Conservation (phyloP, 2,113 vertebrate genomes). For the Ancistrus triradiatus region DNA sequence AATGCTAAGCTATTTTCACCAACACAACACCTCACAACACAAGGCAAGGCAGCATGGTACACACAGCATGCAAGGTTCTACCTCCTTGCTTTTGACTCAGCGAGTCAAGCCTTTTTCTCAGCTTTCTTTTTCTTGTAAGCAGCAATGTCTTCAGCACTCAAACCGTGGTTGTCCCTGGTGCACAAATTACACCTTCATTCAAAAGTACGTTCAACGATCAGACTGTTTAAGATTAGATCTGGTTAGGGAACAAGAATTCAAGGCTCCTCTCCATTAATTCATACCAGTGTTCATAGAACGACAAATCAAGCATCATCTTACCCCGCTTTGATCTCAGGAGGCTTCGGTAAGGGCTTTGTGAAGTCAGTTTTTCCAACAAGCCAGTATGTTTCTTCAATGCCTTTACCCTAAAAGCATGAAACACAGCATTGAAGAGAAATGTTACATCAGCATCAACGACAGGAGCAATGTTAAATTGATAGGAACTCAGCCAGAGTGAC, state of each 20-base stretch:
- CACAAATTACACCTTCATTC: conserved; percentile 47
- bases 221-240: too few species aligned
- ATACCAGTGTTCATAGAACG: too few species aligned
- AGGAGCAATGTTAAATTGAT: too few species aligned
- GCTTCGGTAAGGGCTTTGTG: conserved; percentile 78
- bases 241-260: too few species aligned
- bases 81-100: conserved; percentile 66
- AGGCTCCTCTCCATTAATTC: too few species aligned
- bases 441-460: too few species aligned
- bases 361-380: conserved; percentile 81
- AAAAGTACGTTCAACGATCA: not conserved
- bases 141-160: conserved; percentile 77
- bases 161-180: conserved; percentile 80
- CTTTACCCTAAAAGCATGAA: conserved; percentile 76
- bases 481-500: too few species aligned
- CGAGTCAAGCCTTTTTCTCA: conserved; percentile 72
- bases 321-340: conserved; percentile 82
- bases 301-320: conserved; percentile 57
- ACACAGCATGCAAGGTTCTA: conserved; percentile 54
- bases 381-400: conserved; percentile 89
- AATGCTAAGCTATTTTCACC: not conserved
- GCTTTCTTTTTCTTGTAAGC: conserved; percentile 81
- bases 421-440: conserved; percentile 7
- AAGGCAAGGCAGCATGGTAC: conserved; percentile 20
- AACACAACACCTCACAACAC: conserved; percentile 27